phyloP scores from a whole-genome alignment of 2,113 vertebrate species.

The Cercopithecus mona region DNA sequence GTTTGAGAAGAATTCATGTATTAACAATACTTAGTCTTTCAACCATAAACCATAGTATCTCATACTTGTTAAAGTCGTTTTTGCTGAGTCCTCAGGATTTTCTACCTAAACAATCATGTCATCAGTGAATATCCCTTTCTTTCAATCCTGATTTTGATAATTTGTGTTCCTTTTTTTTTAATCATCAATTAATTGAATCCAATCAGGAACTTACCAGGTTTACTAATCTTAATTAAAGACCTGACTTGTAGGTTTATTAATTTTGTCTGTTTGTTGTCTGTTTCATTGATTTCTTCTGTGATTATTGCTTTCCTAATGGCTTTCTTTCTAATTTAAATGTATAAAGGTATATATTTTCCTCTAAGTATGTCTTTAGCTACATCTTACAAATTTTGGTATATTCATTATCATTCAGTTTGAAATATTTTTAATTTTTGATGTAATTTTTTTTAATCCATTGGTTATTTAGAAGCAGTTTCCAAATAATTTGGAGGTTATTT shows the following conservation, averaged over 20 bases:
- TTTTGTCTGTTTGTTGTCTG: slow-evolving; percentile 27
- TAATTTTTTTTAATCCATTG: not conserved
- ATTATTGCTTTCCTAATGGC: not conserved
- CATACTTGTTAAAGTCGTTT: not conserved
- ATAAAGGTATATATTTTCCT: not conserved
- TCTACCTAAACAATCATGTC: not conserved
- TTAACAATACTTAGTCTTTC: not conserved
- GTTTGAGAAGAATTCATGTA: not conserved
- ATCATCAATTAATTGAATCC: not conserved
- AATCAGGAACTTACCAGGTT: not conserved
- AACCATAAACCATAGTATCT: not conserved
- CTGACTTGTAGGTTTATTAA: not conserved
- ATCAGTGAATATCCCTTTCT: not conserved
- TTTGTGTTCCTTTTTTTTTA: not conserved
- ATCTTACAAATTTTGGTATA: not conserved
- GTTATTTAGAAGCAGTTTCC: not conserved
- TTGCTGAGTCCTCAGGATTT: not conserved
- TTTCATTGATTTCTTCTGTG: not conserved
- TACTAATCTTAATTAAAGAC: not conserved
- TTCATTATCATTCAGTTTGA: not conserved
- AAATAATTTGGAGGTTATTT: slow-evolving; percentile 23
- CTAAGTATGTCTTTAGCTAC: not conserved
- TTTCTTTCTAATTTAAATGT: not conserved
- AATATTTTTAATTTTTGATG: not conserved
- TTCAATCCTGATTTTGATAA: not conserved